A percentile compares a stretch with the other conserved stretches of the same genome.
These are phyloP conservation scores for Dicerorhinus sumatrensis DNA, from an alignment of 2,113 vertebrate species.

Conservation along the genomic window DNA sequence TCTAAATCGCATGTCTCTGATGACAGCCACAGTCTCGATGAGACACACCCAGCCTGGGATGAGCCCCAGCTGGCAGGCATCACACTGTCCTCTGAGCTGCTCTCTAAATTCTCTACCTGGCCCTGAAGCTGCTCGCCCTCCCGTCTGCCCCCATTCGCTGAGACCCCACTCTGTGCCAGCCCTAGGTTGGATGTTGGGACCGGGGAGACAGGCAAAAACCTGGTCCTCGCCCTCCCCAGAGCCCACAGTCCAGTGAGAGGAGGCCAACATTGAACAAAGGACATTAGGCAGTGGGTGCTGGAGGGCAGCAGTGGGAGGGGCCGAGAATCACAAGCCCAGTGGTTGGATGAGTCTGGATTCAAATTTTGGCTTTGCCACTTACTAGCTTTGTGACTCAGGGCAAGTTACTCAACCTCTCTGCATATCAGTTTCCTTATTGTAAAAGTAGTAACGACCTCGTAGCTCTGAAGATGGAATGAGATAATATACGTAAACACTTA, in stretches of 20 bases:
- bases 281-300: fast-evolving
- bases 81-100: neutral
- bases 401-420: neutral
- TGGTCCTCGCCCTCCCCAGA: neutral
- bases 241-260: no score
- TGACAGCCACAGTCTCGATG: neutral
- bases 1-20: neutral
- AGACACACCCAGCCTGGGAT: neutral
- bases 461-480: neutral
- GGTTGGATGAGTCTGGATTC: neutral
- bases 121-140: neutral
- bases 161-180: neutral
- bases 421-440: neutral
- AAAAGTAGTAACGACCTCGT: fast-evolving
- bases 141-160: fast-evolving
- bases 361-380: neutral
- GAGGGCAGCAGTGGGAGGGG: fast-evolving
- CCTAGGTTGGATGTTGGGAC: neutral
- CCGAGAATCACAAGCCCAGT: fast-evolving
- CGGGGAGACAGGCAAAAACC: neutral
- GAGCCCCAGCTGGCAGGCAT: neutral
- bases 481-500: fast-evolving
- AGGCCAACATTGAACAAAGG: neutral
- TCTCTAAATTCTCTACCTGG: neutral
- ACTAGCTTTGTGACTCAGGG: neutral